Evolutionary conservation across 2,888 invertebrate genomes (phyloP), one percentile per base, ranked within the genome.

Genomic region (Ormyrus labotus): DNA sequence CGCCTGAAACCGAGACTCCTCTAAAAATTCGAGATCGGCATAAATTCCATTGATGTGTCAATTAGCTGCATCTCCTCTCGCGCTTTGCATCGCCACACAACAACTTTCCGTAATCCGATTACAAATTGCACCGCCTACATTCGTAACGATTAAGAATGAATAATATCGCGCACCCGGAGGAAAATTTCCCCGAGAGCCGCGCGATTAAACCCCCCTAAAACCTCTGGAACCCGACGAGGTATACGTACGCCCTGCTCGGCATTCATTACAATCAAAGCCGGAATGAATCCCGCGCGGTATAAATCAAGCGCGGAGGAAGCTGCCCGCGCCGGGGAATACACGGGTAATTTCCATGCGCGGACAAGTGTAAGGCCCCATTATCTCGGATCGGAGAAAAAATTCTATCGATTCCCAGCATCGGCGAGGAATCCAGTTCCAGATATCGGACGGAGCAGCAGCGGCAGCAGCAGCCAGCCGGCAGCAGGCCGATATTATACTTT

Each of bases 381-480:
- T 80, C 80, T 80, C 80, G 64, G 34, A 80, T 80, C 65, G 51
- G 51, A 2, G 9, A 76, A 77, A 34, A 80, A 80, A 80, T 80
- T 58, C 63, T 13, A 69, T 80, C 72, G 76, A 63, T 76, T 76
- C 60, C 69, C 70, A 65, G 67, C 55, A 69, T 74, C 64, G 6
- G 34, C 45, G 6, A 64, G 58, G 79, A 75, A 80, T 80, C 75
- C 80, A 80, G 80, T 80, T 75, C 80, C 10, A 69, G 71, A 71
- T 71, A 78, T 72, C 72, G 67, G 47, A 19, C 78, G 19, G 63
- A 64, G 48, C n/a, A 69, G 67, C 55, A 53, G 53, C 34, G 19
- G 50, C n/a, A 19, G 47, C 47, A n/a, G 19, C 58, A 70, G 74
- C 63, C 57, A 55, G 55, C 60, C 58, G 47, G 13, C n/a, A 69